Evolutionary conservation across 2,888 invertebrate species (phyloP).

Genomic region (Patella pellucida): DNA sequence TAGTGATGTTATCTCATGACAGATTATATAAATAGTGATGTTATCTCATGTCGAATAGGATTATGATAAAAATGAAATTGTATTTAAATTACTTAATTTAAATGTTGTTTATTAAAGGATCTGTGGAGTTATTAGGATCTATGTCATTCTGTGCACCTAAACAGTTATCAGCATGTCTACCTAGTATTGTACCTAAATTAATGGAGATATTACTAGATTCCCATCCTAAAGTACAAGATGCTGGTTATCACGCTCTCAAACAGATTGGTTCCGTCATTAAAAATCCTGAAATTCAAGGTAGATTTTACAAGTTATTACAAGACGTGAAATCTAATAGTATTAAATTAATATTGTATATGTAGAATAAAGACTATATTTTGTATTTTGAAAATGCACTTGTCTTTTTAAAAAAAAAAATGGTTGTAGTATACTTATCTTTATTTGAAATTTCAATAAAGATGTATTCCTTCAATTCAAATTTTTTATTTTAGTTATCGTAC

Average conservation of each 20-base stretch:
- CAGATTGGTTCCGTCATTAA: conserved; percentile 98
- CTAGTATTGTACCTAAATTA: conserved; percentile 96
- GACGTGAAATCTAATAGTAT: not conserved
- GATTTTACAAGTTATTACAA: no score
- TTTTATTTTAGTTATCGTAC: conserved; percentile 70
- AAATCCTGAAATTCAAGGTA: conserved; percentile 90
- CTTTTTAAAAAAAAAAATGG: no score
- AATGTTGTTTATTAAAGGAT: conserved; percentile 75
- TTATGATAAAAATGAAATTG: not conserved
- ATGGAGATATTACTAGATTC: conserved; percentile 98
- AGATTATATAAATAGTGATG: no score
- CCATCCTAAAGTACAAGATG: conserved; percentile 95
- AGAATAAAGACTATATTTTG: not conserved
- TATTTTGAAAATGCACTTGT: not conserved
- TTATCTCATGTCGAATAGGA: not conserved
- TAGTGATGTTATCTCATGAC: no score
- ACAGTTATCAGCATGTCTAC: conserved; percentile 96
- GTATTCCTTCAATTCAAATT: not conserved
- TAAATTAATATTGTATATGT: not conserved
- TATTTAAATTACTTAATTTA: not conserved
- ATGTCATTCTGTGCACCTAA: conserved; percentile 99
- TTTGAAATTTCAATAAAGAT: not conserved
- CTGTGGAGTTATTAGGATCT: conserved; percentile 94
- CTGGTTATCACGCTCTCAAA: conserved; percentile 94
- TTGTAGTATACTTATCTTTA: not conserved